Conservation (phyloP, 2,113 vertebrate species). For the Trochalopteron elliotii region DNA sequence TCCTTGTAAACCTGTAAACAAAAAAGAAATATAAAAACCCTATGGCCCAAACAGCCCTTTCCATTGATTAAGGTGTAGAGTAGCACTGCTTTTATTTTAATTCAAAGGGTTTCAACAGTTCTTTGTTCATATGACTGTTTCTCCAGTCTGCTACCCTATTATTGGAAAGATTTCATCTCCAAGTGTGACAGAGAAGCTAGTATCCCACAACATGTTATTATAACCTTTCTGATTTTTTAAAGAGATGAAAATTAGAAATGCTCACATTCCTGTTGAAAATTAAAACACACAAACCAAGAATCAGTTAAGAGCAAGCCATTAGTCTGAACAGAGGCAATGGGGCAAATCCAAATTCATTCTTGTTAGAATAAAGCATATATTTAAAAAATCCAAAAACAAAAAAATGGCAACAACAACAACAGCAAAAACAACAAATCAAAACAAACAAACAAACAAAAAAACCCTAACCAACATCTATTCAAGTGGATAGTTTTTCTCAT, state of each 20-base stretch:
- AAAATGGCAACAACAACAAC: not conserved
- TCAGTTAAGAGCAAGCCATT: not conserved
- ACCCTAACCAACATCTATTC: not conserved
- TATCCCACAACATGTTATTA: not conserved
- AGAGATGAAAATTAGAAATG: not conserved
- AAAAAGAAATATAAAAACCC: not conserved
- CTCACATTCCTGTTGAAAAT: not conserved
- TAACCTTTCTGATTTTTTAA: not conserved
- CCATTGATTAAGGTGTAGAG: not conserved
- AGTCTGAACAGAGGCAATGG: not conserved
- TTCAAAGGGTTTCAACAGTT: not conserved
- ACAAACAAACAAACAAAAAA: not conserved
- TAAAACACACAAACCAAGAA: not conserved
- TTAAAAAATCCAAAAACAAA: not conserved
- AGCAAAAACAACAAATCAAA: not conserved
- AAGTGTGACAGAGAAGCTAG: not conserved
- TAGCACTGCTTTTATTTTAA: not conserved
- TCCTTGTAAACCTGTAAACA: slow-evolving; percentile 23
- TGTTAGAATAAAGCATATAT: not conserved
- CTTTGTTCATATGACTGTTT: not conserved
- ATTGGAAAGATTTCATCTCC: not conserved
- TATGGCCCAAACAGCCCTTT: not conserved
- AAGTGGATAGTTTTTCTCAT: not conserved
- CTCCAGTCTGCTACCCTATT: not conserved
- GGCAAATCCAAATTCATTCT: not conserved